A percentile compares a stretch with the other conserved stretches of the same genome.
phyloP scores from a whole-genome alignment of 2,888 invertebrate genomes.

The Epistrophe eligans region DNA sequence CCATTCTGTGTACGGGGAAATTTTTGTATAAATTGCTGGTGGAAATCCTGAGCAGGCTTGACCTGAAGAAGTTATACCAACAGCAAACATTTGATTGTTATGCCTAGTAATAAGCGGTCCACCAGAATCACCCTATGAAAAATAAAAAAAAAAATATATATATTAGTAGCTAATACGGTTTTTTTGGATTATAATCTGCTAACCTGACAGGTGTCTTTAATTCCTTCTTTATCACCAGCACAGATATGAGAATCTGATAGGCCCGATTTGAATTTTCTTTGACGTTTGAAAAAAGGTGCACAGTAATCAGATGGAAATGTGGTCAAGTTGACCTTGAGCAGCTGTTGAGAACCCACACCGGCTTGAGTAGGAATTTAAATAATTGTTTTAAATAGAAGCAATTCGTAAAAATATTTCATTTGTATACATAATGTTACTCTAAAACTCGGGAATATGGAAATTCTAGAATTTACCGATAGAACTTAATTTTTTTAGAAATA shows the following conservation, averaged over 20 bases:
- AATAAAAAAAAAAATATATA: background rate
- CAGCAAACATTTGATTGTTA: slow-evolving; percentile 25
- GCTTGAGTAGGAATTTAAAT: background rate
- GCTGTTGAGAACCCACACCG: background rate
- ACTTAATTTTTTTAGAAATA: too few relatives aligned
- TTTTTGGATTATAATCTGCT: background rate
- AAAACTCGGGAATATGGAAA: too few relatives aligned
- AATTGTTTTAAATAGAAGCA: too few relatives aligned
- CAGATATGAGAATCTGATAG: slow-evolving; percentile 78
- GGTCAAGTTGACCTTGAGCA: slow-evolving; percentile 27
- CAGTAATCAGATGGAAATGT: background rate
- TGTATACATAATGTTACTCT: background rate
- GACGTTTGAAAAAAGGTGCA: slow-evolving; percentile 14
- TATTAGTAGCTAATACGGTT: too few relatives aligned
- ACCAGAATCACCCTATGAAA: slow-evolving; percentile 77
- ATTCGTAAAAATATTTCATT: background rate
- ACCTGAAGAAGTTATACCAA: slow-evolving; percentile 77
- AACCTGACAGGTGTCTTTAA: slow-evolving; percentile 77
- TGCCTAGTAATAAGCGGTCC: slow-evolving; percentile 73
- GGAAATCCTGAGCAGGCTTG: slow-evolving; percentile 57
- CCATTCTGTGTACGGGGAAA: background rate
- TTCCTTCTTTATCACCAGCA: slow-evolving; percentile 77
- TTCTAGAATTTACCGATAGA: too few relatives aligned
- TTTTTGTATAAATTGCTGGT: slow-evolving; percentile 69
- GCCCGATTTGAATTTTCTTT: slow-evolving; percentile 62